These are phyloP conservation scores for Prochilodus magdalenae DNA, from an alignment of 2,113 vertebrate genomes.

Conservation along the genomic window DNA sequence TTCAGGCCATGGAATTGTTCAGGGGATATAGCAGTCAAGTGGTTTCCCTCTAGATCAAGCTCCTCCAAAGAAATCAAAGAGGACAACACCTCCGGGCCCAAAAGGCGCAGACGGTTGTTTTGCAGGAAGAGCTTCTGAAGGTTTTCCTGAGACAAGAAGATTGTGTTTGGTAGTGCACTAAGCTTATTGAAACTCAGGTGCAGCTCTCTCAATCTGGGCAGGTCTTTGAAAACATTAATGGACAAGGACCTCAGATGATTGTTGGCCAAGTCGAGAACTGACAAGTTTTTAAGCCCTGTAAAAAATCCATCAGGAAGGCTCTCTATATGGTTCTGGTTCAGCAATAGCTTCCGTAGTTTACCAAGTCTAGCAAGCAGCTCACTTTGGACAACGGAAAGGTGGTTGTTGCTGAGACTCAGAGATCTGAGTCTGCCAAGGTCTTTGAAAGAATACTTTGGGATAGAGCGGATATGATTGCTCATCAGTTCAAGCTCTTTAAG, in stretches of 20 bases:
- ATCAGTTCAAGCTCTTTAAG: constrained; percentile 64
- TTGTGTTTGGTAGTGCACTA: constrained; percentile 17
- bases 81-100: constrained; percentile 57
- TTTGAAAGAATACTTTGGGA: constrained; percentile 58
- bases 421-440: constrained; percentile 43
- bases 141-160: constrained; percentile 52
- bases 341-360: constrained; percentile 57
- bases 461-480: constrained; percentile 60
- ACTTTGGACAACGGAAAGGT: constrained; percentile 45
- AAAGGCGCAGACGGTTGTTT: constrained; percentile 58
- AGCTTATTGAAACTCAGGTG: constrained; percentile 64
- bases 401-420: constrained; percentile 63
- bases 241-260: constrained; percentile 56
- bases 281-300: constrained; percentile 42
- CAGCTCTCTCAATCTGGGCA: constrained; percentile 61
- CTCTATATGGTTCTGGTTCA: constrained; percentile 60
- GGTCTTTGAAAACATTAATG: constrained; percentile 36
- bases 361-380: constrained; percentile 59
- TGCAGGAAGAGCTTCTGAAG: constrained; percentile 65
- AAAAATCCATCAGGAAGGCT: constrained; percentile 58
- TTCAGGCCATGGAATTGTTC: constrained; percentile 59
- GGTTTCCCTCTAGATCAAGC: constrained; percentile 69
- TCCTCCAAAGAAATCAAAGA: constrained; percentile 55
- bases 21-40: constrained; percentile 47
- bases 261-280: constrained; percentile 58